These are phyloP conservation scores for Malacoctenus gilli DNA, from an alignment of 2,797 vertebrate species.

Conservation along the genomic window DNA sequence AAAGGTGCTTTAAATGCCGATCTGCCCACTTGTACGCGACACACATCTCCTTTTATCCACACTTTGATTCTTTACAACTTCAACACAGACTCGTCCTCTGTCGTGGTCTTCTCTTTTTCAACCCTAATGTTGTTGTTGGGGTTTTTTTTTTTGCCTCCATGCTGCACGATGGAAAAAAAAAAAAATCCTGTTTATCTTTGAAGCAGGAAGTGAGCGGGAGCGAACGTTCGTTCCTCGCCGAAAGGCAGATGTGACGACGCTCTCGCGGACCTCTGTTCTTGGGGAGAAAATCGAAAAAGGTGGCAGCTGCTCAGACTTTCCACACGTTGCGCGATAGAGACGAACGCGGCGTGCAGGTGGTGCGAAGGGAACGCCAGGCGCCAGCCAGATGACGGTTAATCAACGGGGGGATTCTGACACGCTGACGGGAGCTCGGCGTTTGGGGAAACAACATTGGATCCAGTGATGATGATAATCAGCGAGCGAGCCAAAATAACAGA, in stretches of 20 bases:
- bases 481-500: background rate
- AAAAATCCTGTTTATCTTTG: background rate
- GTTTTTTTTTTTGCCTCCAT: too few species aligned
- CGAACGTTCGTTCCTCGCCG: background rate
- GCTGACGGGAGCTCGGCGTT: background rate
- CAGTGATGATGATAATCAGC: constrained; percentile 3
- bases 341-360: constrained; percentile 8
- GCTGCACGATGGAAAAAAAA: too few species aligned
- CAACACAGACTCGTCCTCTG: background rate
- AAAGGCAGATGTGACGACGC: background rate
- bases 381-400: constrained; percentile 31
- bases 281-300: background rate
- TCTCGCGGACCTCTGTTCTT: background rate
- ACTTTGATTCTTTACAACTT: background rate
- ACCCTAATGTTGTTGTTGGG: too few species aligned
- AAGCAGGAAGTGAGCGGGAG: background rate
- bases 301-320: background rate
- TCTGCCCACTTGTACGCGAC: too few species aligned
- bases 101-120: background rate
- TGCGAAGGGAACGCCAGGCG: constrained; percentile 4
- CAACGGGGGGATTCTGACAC: constrained; percentile 21
- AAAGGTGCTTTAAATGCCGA: background rate
- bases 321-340: background rate
- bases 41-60: too few species aligned
- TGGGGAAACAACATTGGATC: background rate